Percentiles rank a stretch among this genome's conserved stretches.
phyloP scores from a whole-genome alignment of 2,888 invertebrate genomes.

The Myathropa florea region DNA sequence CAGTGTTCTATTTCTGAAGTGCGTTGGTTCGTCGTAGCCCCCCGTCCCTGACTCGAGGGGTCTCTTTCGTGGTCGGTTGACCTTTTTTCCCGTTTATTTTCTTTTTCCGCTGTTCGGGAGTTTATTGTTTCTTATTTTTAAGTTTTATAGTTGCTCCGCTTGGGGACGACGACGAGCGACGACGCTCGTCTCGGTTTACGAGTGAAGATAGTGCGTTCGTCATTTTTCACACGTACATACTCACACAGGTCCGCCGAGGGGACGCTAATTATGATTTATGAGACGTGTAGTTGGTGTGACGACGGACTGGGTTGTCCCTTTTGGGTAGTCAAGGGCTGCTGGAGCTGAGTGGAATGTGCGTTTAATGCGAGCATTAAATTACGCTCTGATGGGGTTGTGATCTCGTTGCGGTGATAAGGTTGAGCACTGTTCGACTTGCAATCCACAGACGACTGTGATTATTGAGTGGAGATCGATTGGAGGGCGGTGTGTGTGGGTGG shows the following conservation, averaged over 20 bases:
- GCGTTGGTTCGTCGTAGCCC: slow-evolving; percentile 31
- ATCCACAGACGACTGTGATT: background rate
- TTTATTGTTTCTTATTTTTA: slow-evolving; percentile 35
- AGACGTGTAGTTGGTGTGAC: background rate
- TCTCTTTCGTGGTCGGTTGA: slow-evolving; percentile 17
- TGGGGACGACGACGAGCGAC: background rate
- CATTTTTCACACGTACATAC: background rate
- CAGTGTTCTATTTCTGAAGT: slow-evolving; percentile 63
- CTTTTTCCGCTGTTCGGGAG: background rate
- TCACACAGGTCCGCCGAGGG: background rate
- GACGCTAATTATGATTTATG: slow-evolving; percentile 66
- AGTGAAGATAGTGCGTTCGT: slow-evolving; percentile 8
- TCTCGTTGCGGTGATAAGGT: slow-evolving; percentile 20
- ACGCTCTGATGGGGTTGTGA: slow-evolving; percentile 40
- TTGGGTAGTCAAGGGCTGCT: background rate
- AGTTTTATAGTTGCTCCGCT: slow-evolving; percentile 1
- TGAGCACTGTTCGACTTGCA: background rate
- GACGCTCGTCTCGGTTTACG: background rate
- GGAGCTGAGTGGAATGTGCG: slow-evolving; percentile 1
- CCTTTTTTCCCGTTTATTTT: slow-evolving; percentile 34
- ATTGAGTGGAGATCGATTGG: slow-evolving; percentile 43
- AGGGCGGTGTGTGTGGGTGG: background rate
- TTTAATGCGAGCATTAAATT: slow-evolving; percentile 17
- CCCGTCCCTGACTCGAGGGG: background rate
- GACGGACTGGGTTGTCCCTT: background rate